phyloP scores from a whole-genome alignment of 2,113 vertebrate species.

The Platycercus adscitus region DNA sequence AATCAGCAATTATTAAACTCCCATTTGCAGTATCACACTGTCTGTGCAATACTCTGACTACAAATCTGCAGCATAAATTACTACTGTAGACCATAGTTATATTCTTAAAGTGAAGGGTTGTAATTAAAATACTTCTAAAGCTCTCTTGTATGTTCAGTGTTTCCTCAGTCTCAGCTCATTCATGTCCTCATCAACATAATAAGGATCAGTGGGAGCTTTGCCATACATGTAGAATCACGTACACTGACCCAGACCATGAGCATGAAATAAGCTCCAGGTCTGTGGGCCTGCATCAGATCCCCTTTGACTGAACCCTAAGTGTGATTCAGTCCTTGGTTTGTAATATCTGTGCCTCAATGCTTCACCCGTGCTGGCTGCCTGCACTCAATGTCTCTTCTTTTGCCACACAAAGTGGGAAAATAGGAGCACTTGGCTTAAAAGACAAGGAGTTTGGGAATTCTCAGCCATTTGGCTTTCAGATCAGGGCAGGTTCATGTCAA shows the following conservation, averaged over 20 bases:
- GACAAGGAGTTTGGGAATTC: neutral
- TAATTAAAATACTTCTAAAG: neutral
- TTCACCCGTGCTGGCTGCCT: neutral
- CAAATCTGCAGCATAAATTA: neutral
- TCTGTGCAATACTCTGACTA: neutral
- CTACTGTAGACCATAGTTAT: neutral
- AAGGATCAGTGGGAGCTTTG: neutral
- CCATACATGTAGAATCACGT: accelerated
- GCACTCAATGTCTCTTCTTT: neutral
- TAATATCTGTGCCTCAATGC: neutral
- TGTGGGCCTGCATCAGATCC: neutral
- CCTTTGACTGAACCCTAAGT: neutral
- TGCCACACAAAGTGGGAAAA: neutral
- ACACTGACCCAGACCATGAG: accelerated
- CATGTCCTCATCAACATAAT: neutral
- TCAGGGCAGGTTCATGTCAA: neutral
- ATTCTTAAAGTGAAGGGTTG: neutral
- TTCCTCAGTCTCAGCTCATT: neutral
- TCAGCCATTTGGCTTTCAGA: neutral
- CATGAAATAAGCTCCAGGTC: neutral
- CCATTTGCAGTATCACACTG: neutral
- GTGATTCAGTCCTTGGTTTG: too few relatives aligned
- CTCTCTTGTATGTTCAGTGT: neutral
- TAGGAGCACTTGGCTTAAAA: neutral
- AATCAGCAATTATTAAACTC: constrained; percentile 30